phyloP scores from a whole-genome alignment of 1,140 invertebrate species.

The Glossosoma conforme region DNA sequence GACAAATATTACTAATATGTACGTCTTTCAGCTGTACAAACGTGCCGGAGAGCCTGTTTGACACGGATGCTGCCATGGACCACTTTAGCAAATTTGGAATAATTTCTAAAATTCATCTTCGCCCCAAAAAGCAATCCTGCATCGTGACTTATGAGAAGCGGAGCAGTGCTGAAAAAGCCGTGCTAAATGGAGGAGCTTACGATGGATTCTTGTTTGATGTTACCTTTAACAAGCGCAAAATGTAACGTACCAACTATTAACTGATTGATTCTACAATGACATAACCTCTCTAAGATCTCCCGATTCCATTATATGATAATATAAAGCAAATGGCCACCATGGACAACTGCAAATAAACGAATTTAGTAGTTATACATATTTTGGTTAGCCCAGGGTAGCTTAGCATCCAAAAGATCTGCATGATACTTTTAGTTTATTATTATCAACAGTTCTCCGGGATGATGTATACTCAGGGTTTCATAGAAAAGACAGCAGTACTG shows the following conservation, averaged over 20 bases:
- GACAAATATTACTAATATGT: conserved; percentile 1
- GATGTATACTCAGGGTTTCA: too few relatives aligned
- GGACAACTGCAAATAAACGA: not conserved
- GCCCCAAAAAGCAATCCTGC: conserved; percentile 54
- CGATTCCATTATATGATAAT: conserved; percentile 1
- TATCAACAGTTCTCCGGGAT: too few relatives aligned
- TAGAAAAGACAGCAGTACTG: too few relatives aligned
- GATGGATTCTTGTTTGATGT: conserved; percentile 58
- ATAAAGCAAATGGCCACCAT: too few relatives aligned
- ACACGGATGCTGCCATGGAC: conserved; percentile 54
- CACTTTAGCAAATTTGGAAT: conserved; percentile 63
- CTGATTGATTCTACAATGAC: too few relatives aligned
- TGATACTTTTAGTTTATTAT: too few relatives aligned
- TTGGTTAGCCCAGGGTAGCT: too few relatives aligned
- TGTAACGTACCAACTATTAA: too few relatives aligned
- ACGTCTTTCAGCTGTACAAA: conserved; percentile 51
- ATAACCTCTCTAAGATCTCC: not conserved
- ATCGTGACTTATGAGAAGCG: conserved; percentile 57
- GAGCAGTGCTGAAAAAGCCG: conserved; percentile 52
- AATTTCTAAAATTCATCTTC: conserved; percentile 55
- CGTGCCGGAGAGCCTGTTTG: conserved; percentile 60
- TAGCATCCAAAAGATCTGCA: too few relatives aligned
- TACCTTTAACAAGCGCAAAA: conserved; percentile 44
- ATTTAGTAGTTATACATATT: too few relatives aligned
- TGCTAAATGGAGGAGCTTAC: conserved; percentile 53